These are phyloP conservation scores for Galeruca laticollis DNA, from an alignment of 2,888 invertebrate genomes.

Conservation along the genomic window DNA sequence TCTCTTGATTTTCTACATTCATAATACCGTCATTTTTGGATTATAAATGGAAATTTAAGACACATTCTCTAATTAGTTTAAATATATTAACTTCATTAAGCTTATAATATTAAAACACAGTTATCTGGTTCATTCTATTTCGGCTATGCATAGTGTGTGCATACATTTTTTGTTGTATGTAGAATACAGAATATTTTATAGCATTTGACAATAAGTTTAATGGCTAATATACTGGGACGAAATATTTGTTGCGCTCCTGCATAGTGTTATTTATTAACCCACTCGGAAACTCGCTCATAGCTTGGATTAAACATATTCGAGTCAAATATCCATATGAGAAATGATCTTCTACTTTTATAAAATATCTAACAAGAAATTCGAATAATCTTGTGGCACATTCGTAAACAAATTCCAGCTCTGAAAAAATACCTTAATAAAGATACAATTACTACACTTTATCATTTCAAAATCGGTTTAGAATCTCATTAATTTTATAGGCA, in stretches of 20 bases:
- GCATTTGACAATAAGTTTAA: neutral
- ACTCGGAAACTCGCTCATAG: slow-evolving; percentile 30
- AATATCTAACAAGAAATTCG: slow-evolving; percentile 50
- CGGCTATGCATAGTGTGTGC: no score
- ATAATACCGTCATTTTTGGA: no score
- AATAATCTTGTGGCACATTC: slow-evolving; percentile 47
- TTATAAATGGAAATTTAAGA: no score
- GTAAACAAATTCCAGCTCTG: slow-evolving; percentile 49
- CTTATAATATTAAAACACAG: no score
- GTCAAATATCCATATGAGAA: slow-evolving; percentile 40
- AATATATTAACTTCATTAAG: no score
- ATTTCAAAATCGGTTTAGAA: slow-evolving; percentile 62
- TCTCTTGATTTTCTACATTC: no score
- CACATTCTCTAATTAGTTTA: no score
- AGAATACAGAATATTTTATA: neutral
- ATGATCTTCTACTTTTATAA: slow-evolving; percentile 43
- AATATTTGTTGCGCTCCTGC: slow-evolving; percentile 3
- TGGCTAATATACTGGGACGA: neutral
- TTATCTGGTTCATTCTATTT: no score
- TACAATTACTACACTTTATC: slow-evolving; percentile 63
- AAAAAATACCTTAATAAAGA: slow-evolving; percentile 62
- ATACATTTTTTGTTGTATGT: no score
- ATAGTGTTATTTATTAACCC: slow-evolving; percentile 29
- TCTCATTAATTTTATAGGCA: slow-evolving; percentile 63
- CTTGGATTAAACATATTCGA: slow-evolving; percentile 21